Conservation (phyloP, 2,797 vertebrate genomes). For the Macropus fuliginosus region DNA sequence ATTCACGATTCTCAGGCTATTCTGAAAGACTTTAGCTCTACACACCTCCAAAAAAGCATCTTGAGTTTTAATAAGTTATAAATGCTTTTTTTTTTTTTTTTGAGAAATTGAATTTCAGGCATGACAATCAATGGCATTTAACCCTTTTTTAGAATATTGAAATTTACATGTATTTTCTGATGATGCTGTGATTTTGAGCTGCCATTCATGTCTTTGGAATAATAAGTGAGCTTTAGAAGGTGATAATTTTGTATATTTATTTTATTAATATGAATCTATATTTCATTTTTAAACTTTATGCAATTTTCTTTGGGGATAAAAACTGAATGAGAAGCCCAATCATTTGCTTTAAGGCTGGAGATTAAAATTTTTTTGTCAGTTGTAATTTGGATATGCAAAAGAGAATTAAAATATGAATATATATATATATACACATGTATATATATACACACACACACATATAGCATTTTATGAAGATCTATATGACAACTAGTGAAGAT, state of each 20-base stretch:
- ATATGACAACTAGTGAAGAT: not conserved
- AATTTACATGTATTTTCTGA: conserved; percentile 57
- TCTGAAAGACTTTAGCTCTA: conserved; percentile 79
- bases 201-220: not conserved
- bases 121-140: conserved; percentile 68
- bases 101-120: conserved; percentile 77
- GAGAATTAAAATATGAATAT: not conserved
- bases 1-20: conserved; percentile 80
- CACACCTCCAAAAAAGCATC: conserved; percentile 70
- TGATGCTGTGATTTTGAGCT: conserved; percentile 51
- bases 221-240: conserved; percentile 7
- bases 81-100: conserved; percentile 75
- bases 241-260: conserved; percentile 39
- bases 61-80: conserved; percentile 83
- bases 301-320: conserved; percentile 35
- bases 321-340: not conserved
- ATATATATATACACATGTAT: too few relatives aligned
- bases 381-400: not conserved
- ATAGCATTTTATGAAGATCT: not conserved
- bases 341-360: conserved; percentile 3
- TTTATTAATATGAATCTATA: conserved; percentile 9
- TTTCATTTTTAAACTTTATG: conserved; percentile 26
- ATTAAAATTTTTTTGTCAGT: not conserved
- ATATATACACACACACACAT: too few relatives aligned
- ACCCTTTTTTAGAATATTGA: conserved; percentile 63